Evolutionary conservation across 2,888 invertebrate genomes (phyloP).

Genomic region (Chrysolina americana): DNA sequence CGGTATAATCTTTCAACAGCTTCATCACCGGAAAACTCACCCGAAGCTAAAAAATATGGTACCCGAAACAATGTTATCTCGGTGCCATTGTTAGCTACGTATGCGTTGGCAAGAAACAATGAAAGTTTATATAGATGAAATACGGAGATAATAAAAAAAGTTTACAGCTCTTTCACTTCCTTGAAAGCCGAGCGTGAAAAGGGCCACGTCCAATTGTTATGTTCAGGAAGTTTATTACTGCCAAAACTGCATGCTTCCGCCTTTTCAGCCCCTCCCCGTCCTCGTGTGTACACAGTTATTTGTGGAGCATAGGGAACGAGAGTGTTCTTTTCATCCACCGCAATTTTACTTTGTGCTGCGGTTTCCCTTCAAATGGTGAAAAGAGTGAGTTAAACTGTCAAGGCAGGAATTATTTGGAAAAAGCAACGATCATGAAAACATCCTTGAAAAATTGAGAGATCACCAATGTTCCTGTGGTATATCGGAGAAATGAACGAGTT

Average conservation of each 20-base stretch:
- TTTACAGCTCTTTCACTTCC: conserved; percentile 37
- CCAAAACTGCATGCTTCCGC: too few species aligned
- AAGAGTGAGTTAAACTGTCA: too few species aligned
- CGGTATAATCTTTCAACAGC: too few species aligned
- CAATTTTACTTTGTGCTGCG: neutral
- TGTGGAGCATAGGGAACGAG: neutral
- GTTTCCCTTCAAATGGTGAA: too few species aligned
- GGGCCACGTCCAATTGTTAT: conserved; percentile 29
- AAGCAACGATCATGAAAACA: too few species aligned
- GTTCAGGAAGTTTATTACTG: conserved; percentile 30
- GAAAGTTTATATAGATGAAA: conserved; percentile 40
- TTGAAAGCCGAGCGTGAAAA: conserved; percentile 38
- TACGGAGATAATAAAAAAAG: conserved; percentile 42
- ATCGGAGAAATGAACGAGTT: too few species aligned
- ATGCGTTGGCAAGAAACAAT: neutral
- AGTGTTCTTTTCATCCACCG: neutral
- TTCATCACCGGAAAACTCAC: neutral
- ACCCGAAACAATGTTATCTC: neutral
- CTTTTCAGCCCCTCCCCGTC: neutral
- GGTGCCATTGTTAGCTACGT: neutral
- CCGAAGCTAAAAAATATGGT: neutral
- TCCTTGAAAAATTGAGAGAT: too few species aligned
- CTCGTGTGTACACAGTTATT: neutral
- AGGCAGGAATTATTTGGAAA: too few species aligned
- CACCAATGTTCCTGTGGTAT: too few species aligned